phyloP scores from a whole-genome alignment of 2,888 invertebrate genomes.

The Drosophila monieri region DNA sequence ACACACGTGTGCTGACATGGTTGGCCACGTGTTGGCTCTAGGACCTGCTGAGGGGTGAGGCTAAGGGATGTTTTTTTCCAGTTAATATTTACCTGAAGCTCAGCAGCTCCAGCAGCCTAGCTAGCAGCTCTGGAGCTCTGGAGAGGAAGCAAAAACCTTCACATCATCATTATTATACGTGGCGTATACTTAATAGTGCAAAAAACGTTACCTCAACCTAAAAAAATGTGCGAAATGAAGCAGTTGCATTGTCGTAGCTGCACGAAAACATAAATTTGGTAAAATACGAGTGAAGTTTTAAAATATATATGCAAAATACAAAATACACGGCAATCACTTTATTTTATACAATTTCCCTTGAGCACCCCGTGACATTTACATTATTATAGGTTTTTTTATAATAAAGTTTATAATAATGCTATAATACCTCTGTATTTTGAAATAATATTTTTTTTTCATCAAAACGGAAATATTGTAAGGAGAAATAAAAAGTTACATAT shows the following conservation, averaged over 20 bases:
- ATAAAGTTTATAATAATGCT: too few species aligned
- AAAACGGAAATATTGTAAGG: too few species aligned
- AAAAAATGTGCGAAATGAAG: not conserved
- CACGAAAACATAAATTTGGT: not conserved
- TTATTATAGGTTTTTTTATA: too few species aligned
- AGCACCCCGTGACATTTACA: too few species aligned
- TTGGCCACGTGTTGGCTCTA: slow-evolving; percentile 23
- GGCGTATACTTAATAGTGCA: slow-evolving; percentile 22
- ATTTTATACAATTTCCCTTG: too few species aligned
- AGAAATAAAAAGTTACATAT: too few species aligned
- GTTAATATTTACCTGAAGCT: slow-evolving; percentile 49
- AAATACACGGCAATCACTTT: too few species aligned
- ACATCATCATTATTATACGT: slow-evolving; percentile 19
- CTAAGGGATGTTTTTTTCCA: slow-evolving; percentile 8
- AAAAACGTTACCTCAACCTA: not conserved
- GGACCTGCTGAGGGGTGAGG: not conserved
- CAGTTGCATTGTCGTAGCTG: not conserved
- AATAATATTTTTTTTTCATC: too few species aligned
- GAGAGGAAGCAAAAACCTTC: slow-evolving; percentile 21
- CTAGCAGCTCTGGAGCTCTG: slow-evolving; percentile 7
- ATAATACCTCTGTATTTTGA: too few species aligned
- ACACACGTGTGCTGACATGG: slow-evolving; percentile 54
- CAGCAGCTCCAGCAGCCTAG: not conserved
- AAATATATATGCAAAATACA: too few species aligned
- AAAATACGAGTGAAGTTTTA: too few species aligned